Evolutionary conservation across 2,888 invertebrate genomes (phyloP).

Genomic region (Oeneis ivallda): DNA sequence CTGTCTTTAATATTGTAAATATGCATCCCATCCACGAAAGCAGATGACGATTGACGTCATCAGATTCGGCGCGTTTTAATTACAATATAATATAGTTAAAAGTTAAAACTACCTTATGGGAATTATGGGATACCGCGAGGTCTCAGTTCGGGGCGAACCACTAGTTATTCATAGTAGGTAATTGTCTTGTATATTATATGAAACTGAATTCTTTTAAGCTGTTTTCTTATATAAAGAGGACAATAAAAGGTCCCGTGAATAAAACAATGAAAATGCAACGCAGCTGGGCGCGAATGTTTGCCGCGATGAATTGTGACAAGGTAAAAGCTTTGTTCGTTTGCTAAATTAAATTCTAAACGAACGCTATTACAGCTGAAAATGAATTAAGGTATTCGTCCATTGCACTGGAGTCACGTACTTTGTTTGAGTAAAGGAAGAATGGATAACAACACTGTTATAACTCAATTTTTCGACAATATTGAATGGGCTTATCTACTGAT

Average conservation of each 20-base stretch:
- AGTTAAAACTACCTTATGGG: too few relatives aligned
- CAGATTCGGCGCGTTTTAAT: too few relatives aligned
- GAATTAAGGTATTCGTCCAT: slow-evolving; percentile 44
- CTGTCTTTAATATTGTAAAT: too few relatives aligned
- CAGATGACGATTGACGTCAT: too few relatives aligned
- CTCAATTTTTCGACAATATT: too few relatives aligned
- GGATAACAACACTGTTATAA: not conserved
- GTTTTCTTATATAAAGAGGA: slow-evolving; percentile 11
- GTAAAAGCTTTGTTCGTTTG: slow-evolving; percentile 67
- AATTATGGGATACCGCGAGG: too few relatives aligned
- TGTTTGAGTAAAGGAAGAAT: not conserved
- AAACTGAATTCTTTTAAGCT: slow-evolving; percentile 8
- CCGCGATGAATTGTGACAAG: slow-evolving; percentile 65
- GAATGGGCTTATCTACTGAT: too few relatives aligned
- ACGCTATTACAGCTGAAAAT: slow-evolving; percentile 51
- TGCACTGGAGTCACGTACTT: not conserved
- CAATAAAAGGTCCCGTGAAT: slow-evolving; percentile 48
- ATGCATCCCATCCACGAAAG: too few relatives aligned
- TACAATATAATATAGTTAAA: too few relatives aligned
- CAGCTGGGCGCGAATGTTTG: slow-evolving; percentile 54
- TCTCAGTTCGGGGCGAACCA: too few relatives aligned
- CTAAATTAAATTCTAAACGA: slow-evolving; percentile 63
- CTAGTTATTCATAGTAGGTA: too few relatives aligned
- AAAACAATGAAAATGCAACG: slow-evolving; percentile 57
- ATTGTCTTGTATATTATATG: not conserved